phyloP scores from a whole-genome alignment of 2,888 invertebrate species.

The Oligia fasciuncula region DNA sequence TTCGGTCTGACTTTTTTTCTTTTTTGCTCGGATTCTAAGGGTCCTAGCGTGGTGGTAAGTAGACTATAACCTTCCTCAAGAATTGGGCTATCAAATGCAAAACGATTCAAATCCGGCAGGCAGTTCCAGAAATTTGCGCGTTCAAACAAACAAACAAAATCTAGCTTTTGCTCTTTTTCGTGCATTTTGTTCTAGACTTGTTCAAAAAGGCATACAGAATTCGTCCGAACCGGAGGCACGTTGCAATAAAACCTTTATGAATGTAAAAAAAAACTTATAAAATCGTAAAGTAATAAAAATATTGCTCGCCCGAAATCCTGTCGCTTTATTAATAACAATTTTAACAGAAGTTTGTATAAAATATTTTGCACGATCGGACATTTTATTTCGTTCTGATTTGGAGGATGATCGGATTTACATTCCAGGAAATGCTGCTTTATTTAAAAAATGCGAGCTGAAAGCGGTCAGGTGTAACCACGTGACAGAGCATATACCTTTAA shows the following conservation, averaged over 20 bases:
- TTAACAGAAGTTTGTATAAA: constrained; percentile 6
- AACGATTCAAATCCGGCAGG: too few relatives aligned
- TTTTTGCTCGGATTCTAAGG: too few relatives aligned
- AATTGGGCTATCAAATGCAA: too few relatives aligned
- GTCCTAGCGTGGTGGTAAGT: too few relatives aligned
- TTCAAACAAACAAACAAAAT: too few relatives aligned
- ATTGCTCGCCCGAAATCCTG: neutral
- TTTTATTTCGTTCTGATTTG: constrained; percentile 48
- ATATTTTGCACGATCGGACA: constrained; percentile 21
- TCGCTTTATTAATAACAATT: constrained; percentile 10
- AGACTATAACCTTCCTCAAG: too few relatives aligned
- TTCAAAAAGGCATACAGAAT: neutral
- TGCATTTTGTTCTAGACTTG: neutral
- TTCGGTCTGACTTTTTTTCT: too few relatives aligned
- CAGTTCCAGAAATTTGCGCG: too few relatives aligned
- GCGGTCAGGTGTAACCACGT: constrained; percentile 53
- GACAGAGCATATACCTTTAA: constrained; percentile 23
- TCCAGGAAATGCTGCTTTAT: constrained; percentile 33
- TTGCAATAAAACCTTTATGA: neutral
- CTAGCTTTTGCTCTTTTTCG: too few relatives aligned
- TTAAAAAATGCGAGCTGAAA: constrained; percentile 46
- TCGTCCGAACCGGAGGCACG: neutral
- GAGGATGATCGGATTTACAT: constrained; percentile 22
- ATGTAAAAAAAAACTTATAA: neutral
- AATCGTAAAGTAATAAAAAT: neutral